Base-by-base conservation (phyloP, 2,113 vertebrate genomes). In the Bufo bufo region DNA sequence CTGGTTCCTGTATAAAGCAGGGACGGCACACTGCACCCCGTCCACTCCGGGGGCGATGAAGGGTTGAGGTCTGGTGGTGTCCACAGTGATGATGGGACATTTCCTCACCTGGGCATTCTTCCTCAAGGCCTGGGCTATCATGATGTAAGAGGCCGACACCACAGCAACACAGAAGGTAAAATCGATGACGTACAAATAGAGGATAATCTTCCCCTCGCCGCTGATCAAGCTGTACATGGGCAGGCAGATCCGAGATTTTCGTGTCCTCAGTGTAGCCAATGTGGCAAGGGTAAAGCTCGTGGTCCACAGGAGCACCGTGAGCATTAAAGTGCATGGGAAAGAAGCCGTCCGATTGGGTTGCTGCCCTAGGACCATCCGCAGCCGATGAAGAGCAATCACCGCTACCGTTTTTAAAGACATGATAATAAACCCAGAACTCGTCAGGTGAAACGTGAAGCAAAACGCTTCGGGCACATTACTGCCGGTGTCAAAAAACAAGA, bases 391-490 rank as follows among this genome's bases (percentile, higher is more conserved):
- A 4, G 98, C 98, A 0, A 99, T 99, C 82, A 96, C 97, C 0
- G 98, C 97, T 78, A 99, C 98, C 0, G 97, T 99, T 94, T 99
- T 97, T 88, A 99, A 95, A 0, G 98, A 99, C 97, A 99, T 97
- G 92, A 99, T 97, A 93, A 98, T 96, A 93, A 98, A 99, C 80
- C 97, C 97, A 0, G 96, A 97, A 85, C 97, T 97, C 91, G 97
- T 97, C 89, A 99, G 93, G 92, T 98, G 98, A 92, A 99, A 99
- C 86, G 97, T 93, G 71, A 98, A 98, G 93, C 98, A 99, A 92
- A 99, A 97, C 3, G 96, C 94, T 14, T 95, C 96, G 0, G 98
- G 97, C 6, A 98, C 93, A 0, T 94, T 93, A 0, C 93, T 91
- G 17, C 95, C 93, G 0, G 96, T 94, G 20, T 96, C 96, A 49